Evolutionary conservation across 2,888 invertebrate species (phyloP), one percentile per base, ranked within the genome.

Genomic region (Bhutanitis thaidina): DNA sequence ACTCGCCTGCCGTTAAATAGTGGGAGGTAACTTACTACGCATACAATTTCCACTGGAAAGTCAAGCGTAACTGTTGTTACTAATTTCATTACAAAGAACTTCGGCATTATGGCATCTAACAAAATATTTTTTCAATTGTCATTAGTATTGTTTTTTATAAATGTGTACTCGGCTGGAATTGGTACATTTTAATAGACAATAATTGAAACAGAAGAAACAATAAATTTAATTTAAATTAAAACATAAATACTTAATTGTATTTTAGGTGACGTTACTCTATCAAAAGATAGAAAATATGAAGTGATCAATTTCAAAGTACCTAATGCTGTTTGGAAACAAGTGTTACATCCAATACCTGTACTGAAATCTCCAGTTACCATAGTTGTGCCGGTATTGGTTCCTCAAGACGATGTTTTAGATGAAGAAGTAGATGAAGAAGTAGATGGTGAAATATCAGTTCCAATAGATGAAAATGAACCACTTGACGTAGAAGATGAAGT

Each of bases 1-100:
- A 69, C 74, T 67, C 68, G 66, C 64, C 69, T 59, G 60, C 68
- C 62, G 75, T 84, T 87, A 88, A 84, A 89, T 86, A 86, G 79
- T 72, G 75, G 69, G 64, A 61, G 67, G 73, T 70, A 68, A 72
- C 74, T 71, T 69, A 67, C 60, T 67, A 65, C 68, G 72, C 66
- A 63, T 71, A 77, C 83, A 78, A 80, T 77, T 74, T 71, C 65
- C 74, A 69, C 71, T 75, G 66, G 74, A 64, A 67, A 72, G 78
- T 62, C 77, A 67, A 61, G 55, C 73, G 64, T 57, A 61, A 59
- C 66, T 65, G 67, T 66, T 67, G 69, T 61, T 47, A 27, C 14
- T 36, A 36, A 41, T 43, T 46, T 25, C 55, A 57, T 58, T 52
- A 52, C 53, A 59, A 60, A 57, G 40, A 52, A 54, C 37, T 50